These are phyloP conservation scores for Schizopygopsis pylzovi DNA, from an alignment of 2,797 vertebrate species.

Conservation along the genomic window DNA sequence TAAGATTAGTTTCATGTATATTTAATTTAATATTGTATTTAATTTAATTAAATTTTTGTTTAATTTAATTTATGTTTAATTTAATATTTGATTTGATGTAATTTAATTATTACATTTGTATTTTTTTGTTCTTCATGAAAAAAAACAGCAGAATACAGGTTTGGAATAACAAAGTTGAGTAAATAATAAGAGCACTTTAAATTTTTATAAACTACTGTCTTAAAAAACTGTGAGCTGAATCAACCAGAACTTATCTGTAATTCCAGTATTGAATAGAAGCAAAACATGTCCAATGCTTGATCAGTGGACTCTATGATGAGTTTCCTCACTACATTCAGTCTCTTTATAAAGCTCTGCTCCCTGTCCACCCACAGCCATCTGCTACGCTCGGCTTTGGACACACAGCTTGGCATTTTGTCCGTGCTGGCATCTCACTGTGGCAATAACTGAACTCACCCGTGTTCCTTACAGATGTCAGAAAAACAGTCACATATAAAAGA, in stretches of 20 bases:
- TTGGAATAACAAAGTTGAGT: background rate
- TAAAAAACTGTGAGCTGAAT: conserved; percentile 6
- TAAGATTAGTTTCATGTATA: too few relatives aligned
- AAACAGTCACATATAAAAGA: conserved; percentile 3
- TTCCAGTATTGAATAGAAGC: background rate
- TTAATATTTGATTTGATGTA: too few relatives aligned
- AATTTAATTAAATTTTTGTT: too few relatives aligned
- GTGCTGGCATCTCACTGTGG: background rate
- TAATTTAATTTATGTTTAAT: too few relatives aligned
- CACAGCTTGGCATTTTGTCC: conserved; percentile 13
- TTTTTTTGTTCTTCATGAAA: background rate
- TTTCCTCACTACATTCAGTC: conserved; percentile 18
- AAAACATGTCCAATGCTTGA: background rate
- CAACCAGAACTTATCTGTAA: background rate
- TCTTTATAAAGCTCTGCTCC: conserved; percentile 17
- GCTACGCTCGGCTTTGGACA: conserved; percentile 22
- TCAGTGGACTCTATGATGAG: background rate
- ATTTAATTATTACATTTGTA: background rate
- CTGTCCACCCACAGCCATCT: conserved; percentile 44
- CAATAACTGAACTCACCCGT: background rate
- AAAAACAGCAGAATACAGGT: background rate
- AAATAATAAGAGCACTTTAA: background rate
- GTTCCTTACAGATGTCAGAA: conserved; percentile 6
- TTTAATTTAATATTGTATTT: too few relatives aligned
- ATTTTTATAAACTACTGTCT: background rate